Evolutionary conservation across 2,888 invertebrate genomes (phyloP).

Genomic region (Drosophila demipolita): DNA sequence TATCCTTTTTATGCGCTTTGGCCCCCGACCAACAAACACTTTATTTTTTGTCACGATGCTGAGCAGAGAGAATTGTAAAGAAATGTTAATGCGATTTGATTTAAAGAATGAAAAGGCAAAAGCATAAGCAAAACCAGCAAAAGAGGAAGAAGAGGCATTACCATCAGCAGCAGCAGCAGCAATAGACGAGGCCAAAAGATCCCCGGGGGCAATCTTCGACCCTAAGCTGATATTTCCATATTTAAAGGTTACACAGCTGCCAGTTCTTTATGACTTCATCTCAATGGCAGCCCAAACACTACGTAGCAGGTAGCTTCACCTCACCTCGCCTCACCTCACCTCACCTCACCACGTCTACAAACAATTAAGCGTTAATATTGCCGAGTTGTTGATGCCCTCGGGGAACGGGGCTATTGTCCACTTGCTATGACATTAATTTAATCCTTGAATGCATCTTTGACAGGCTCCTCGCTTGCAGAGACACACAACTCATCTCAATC

Average conservation of each 20-base stretch:
- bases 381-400: slow-evolving; percentile 18
- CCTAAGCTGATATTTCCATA: slow-evolving; percentile 74
- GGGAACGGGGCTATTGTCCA: slow-evolving; percentile 63
- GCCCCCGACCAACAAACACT: slow-evolving; percentile 72
- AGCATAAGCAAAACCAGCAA: slow-evolving; percentile 31
- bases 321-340: not conserved
- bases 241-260: slow-evolving; percentile 64
- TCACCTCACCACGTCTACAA: slow-evolving; percentile 36
- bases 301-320: slow-evolving; percentile 28
- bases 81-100: slow-evolving; percentile 81
- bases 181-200: slow-evolving; percentile 22
- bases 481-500: slow-evolving; percentile 40
- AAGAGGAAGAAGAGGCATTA: not conserved
- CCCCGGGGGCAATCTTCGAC: slow-evolving; percentile 57
- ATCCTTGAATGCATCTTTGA: slow-evolving; percentile 81
- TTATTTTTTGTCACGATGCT: slow-evolving; percentile 75
- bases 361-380: slow-evolving; percentile 78
- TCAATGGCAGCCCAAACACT: slow-evolving; percentile 29
- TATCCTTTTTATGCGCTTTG: slow-evolving; percentile 80
- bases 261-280: slow-evolving; percentile 73
- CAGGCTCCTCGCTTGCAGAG: slow-evolving; percentile 52
- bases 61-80: slow-evolving; percentile 77
- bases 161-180: slow-evolving; percentile 2
- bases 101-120: slow-evolving; percentile 75
- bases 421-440: slow-evolving; percentile 80